A percentile compares a stretch with the other conserved stretches of the same genome.
Evolutionary conservation across 2,888 invertebrate genomes (phyloP).

Genomic region (Oxyteleia sp.): DNA sequence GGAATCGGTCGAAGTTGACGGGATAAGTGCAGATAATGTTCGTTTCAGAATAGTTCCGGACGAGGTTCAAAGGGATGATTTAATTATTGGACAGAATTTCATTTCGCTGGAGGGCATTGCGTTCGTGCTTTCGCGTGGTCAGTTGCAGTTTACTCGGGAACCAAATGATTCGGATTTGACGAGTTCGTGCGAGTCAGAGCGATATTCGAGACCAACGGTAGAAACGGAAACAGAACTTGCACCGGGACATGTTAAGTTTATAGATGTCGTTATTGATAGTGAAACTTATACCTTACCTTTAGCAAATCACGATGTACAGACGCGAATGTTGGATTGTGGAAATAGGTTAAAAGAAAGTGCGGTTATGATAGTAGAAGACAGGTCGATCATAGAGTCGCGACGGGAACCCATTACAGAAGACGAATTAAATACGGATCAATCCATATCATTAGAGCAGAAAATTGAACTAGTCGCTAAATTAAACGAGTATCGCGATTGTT

Average conservation of each 20-base stretch:
- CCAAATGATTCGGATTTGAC: neutral
- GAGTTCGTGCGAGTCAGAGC: neutral
- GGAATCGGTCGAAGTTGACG: neutral
- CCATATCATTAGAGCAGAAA: slow-evolving; percentile 2
- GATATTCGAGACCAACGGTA: neutral
- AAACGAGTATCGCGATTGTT: slow-evolving; percentile 13
- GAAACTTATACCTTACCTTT: neutral
- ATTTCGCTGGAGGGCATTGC: slow-evolving; percentile 9
- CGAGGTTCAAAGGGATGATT: slow-evolving; percentile 4
- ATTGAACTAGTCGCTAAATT: neutral
- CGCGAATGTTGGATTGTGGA: neutral
- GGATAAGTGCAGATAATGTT: neutral
- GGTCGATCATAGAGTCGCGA: neutral
- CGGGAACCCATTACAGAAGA: neutral
- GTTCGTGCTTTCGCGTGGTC: slow-evolving; percentile 12
- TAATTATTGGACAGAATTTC: slow-evolving; percentile 18
- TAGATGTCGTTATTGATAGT: slow-evolving; percentile 12
- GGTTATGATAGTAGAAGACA: slow-evolving; percentile 8
- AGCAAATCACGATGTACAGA: neutral
- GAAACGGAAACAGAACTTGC: neutral
- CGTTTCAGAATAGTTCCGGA: slow-evolving; percentile 1
- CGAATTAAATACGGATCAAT: neutral
- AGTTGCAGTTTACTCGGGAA: neutral
- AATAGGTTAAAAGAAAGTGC: neutral
- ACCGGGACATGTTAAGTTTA: slow-evolving; percentile 9